phyloP scores from a whole-genome alignment of 2,888 invertebrate species.

The Erebia ligea region DNA sequence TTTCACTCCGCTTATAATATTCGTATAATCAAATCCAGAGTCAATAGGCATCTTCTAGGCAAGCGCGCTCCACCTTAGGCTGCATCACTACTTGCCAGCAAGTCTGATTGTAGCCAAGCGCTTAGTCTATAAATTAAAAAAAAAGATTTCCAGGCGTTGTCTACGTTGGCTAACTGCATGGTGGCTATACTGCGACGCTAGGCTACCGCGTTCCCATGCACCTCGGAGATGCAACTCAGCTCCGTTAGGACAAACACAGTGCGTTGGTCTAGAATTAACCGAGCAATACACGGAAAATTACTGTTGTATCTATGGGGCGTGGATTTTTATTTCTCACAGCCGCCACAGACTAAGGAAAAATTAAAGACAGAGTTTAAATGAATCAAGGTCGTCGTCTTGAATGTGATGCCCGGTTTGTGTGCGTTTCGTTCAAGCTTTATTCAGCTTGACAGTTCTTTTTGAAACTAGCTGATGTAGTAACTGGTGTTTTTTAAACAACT shows the following conservation, averaged over 20 bases:
- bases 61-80: too few species aligned
- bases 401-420: background rate
- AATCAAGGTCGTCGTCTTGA: background rate
- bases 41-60: too few species aligned
- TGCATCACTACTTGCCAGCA: too few species aligned
- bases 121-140: too few species aligned
- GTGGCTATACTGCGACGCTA: constrained; percentile 29
- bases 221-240: constrained; percentile 60
- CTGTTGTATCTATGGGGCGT: constrained; percentile 52
- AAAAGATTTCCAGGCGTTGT: background rate
- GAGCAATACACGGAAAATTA: constrained; percentile 70
- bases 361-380: background rate
- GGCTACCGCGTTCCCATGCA: constrained; percentile 62
- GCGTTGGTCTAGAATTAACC: constrained; percentile 65
- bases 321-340: constrained; percentile 62
- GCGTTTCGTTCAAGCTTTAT: background rate
- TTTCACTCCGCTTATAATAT: too few species aligned
- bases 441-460: too few species aligned
- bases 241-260: constrained; percentile 76
- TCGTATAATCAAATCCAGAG: too few species aligned
- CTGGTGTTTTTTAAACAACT: too few species aligned
- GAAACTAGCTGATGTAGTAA: too few species aligned
- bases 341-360: background rate
- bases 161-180: background rate
- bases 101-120: too few species aligned